Percentiles rank a stretch among this genome's conserved stretches.
Conservation (phyloP, 2,888 invertebrate species). For the Tetragonisca angustula region DNA sequence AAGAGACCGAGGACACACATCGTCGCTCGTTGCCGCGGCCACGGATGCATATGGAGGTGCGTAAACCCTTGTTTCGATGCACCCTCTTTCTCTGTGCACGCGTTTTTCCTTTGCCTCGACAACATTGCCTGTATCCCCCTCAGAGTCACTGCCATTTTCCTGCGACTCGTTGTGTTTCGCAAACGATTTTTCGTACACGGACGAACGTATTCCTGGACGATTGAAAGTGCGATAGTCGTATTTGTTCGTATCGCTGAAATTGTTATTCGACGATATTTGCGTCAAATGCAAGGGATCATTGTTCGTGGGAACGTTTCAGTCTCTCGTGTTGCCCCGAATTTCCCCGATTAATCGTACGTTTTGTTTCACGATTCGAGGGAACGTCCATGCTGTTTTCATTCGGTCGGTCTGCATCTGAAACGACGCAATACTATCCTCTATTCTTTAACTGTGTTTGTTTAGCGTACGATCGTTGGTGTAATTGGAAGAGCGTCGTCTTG, state of each 20-base stretch:
- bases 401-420: slow-evolving; percentile 43
- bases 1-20: slow-evolving; percentile 68
- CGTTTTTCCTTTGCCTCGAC: slow-evolving; percentile 69
- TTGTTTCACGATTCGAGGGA: slow-evolving; percentile 13
- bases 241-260: slow-evolving; percentile 18
- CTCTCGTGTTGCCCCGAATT: neutral
- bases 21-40: slow-evolving; percentile 78
- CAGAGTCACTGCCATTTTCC: slow-evolving; percentile 35
- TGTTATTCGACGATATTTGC: slow-evolving; percentile 25
- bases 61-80: slow-evolving; percentile 69
- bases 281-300: neutral
- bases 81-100: slow-evolving; percentile 56
- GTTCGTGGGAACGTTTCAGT: neutral
- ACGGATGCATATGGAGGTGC: slow-evolving; percentile 83
- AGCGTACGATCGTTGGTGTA: neutral
- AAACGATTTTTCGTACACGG: neutral
- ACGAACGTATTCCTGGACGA: neutral
- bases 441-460: neutral
- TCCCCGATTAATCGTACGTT: slow-evolving; percentile 9
- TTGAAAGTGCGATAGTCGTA: slow-evolving; percentile 26
- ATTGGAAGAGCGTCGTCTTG: neutral
- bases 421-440: slow-evolving; percentile 64
- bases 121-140: slow-evolving; percentile 24
- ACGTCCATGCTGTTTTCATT: slow-evolving; percentile 48
- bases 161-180: neutral